Evolutionary conservation across 2,113 vertebrate species (phyloP).

Genomic region (Gymnorhina tibicen): DNA sequence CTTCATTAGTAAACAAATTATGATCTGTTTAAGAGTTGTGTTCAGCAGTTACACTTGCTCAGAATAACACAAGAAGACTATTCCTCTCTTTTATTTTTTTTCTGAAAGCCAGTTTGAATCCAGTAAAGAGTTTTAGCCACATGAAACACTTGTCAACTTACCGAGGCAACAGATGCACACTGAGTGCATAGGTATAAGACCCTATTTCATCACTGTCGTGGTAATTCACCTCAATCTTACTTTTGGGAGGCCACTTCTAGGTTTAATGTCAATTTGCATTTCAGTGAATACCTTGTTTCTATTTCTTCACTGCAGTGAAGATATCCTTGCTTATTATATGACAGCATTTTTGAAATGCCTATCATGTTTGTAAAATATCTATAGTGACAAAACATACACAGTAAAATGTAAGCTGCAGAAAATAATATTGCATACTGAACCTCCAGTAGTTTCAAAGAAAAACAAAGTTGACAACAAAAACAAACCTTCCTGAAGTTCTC

Average conservation of each 20-base stretch:
- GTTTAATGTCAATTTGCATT: slow-evolving; percentile 24
- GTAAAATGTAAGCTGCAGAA: not conserved
- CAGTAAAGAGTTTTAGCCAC: not conserved
- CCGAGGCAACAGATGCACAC: not conserved
- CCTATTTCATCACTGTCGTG: not conserved
- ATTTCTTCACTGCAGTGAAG: not conserved
- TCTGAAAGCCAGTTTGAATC: not conserved
- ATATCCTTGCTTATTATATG: not conserved
- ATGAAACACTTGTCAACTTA: not conserved
- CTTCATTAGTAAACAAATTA: not conserved
- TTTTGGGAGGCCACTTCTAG: not conserved
- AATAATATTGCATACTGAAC: not conserved
- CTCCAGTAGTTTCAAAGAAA: not conserved
- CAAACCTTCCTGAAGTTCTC: not conserved
- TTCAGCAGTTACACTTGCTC: not conserved
- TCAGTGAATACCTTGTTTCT: not conserved
- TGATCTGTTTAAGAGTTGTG: not conserved
- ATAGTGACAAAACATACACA: not conserved
- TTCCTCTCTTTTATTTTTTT: rapidly evolving
- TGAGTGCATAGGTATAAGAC: not conserved
- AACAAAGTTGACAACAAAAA: not conserved
- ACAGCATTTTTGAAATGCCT: not conserved
- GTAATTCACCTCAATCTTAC: not conserved
- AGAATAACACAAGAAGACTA: not conserved
- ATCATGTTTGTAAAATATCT: not conserved